Percentiles rank a stretch among this genome's conserved stretches.
Evolutionary conservation across 2,888 invertebrate species (phyloP).

Genomic region (Drosophila mimica): DNA sequence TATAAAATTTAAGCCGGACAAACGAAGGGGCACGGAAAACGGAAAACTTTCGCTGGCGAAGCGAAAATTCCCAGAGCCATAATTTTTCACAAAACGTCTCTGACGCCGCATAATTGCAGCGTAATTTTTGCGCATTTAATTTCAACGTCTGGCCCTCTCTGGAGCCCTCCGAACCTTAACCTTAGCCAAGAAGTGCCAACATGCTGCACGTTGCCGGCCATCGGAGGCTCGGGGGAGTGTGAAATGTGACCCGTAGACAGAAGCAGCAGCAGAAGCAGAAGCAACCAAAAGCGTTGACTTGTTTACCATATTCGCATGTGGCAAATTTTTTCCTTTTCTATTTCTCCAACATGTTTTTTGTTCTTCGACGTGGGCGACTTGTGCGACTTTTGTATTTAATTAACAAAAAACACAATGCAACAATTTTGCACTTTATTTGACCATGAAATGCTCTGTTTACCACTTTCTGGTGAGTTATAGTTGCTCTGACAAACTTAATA

Average conservation of each 20-base stretch:
- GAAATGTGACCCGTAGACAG: constrained; percentile 22
- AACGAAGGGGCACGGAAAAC: constrained; percentile 6
- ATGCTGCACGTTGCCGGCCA: constrained; percentile 33
- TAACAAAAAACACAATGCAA: constrained; percentile 59
- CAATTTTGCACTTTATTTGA: constrained; percentile 63
- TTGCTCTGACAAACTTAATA: not conserved
- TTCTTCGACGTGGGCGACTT: constrained; percentile 27
- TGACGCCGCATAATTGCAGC: constrained; percentile 77
- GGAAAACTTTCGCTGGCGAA: constrained; percentile 63
- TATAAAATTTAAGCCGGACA: constrained; percentile 64
- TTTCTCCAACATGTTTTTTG: not conserved
- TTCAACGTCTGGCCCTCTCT: constrained; percentile 60
- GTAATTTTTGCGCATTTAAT: constrained; percentile 77
- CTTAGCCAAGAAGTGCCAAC: constrained; percentile 47
- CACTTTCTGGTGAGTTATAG: not conserved
- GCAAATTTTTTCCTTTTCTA: constrained; percentile 41
- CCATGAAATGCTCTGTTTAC: not conserved
- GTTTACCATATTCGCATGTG: constrained; percentile 51
- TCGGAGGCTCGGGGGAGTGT: constrained; percentile 22
- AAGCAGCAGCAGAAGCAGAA: constrained; percentile 13
- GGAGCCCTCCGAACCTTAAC: constrained; percentile 57
- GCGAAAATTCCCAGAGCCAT: constrained; percentile 72
- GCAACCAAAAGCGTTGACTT: constrained; percentile 39
- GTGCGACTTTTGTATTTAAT: constrained; percentile 57
- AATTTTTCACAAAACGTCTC: constrained; percentile 69